Percentiles rank a stretch among this genome's conserved stretches.
phyloP scores from a whole-genome alignment of 2,113 vertebrate species.

The Sarotherodon lohbergeri region DNA sequence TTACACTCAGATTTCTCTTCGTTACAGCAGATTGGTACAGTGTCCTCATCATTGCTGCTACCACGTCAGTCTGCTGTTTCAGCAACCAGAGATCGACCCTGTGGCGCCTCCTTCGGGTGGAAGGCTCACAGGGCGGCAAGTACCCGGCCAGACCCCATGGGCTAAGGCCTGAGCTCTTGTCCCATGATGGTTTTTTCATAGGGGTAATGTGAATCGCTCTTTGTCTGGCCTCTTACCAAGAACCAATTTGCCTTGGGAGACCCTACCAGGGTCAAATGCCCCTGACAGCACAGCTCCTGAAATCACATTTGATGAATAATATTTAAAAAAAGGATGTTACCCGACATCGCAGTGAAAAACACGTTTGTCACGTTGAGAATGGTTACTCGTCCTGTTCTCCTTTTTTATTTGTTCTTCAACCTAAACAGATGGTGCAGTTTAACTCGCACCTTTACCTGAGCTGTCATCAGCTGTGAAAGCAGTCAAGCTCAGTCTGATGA shows the following conservation, averaged over 20 bases:
- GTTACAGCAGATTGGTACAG: neutral
- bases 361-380: neutral
- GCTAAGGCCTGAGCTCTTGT: neutral
- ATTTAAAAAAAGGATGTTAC: neutral
- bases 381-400: neutral
- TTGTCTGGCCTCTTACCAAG: neutral
- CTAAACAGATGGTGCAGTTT: neutral
- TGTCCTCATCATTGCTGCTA: neutral
- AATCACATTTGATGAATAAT: neutral
- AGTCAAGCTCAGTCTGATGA: accelerated
- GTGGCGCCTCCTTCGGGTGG: neutral
- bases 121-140: neutral
- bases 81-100: neutral
- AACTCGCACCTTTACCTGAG: neutral
- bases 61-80: neutral
- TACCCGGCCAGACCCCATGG: neutral
- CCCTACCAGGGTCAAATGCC: neutral
- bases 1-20: neutral
- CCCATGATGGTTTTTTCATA: neutral
- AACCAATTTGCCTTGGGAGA: accelerated
- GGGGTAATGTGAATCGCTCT: neutral
- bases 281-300: neutral
- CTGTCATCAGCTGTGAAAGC: neutral
- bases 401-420: neutral
- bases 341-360: neutral